A percentile compares a stretch with the other conserved stretches of the same genome.
Conservation (phyloP, 2,113 vertebrate species). For the Caretta caretta region DNA sequence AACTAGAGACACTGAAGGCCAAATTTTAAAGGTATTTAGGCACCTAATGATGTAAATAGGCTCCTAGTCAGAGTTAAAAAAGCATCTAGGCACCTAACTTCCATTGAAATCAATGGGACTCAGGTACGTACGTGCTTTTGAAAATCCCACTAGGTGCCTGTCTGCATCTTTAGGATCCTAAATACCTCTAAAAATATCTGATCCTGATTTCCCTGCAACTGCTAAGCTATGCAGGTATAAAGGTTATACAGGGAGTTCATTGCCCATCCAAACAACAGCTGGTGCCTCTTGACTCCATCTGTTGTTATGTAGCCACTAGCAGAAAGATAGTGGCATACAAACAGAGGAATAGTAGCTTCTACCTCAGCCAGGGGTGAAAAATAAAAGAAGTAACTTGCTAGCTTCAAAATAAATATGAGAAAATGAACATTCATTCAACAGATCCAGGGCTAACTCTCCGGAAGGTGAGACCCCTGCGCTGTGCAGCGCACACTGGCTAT, state of each 20-base stretch:
- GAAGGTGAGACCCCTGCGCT: neutral
- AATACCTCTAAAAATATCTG: neutral
- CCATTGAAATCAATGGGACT: neutral
- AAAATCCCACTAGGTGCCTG: neutral
- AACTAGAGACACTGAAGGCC: neutral
- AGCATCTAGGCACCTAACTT: neutral
- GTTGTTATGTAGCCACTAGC: slow-evolving; percentile 62
- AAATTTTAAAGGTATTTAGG: neutral
- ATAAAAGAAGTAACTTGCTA: slow-evolving; percentile 11
- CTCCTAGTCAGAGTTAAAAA: neutral
- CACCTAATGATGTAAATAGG: neutral
- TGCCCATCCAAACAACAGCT: slow-evolving; percentile 5
- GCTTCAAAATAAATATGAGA: slow-evolving; percentile 52
- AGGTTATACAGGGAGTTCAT: slow-evolving; percentile 46
- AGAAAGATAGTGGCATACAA: slow-evolving; percentile 47
- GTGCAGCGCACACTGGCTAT: neutral
- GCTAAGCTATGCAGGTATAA: neutral
- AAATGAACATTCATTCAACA: neutral
- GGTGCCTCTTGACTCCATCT: slow-evolving; percentile 8
- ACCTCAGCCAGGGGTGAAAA: slow-evolving; percentile 20
- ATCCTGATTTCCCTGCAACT: neutral
- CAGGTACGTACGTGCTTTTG: neutral
- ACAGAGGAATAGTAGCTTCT: slow-evolving; percentile 66
- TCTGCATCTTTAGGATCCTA: neutral
- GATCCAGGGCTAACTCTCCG: neutral